Percentiles rank a stretch among this genome's conserved stretches.
Conservation (phyloP, 2,888 invertebrate species). For the Geophilus truncorum region DNA sequence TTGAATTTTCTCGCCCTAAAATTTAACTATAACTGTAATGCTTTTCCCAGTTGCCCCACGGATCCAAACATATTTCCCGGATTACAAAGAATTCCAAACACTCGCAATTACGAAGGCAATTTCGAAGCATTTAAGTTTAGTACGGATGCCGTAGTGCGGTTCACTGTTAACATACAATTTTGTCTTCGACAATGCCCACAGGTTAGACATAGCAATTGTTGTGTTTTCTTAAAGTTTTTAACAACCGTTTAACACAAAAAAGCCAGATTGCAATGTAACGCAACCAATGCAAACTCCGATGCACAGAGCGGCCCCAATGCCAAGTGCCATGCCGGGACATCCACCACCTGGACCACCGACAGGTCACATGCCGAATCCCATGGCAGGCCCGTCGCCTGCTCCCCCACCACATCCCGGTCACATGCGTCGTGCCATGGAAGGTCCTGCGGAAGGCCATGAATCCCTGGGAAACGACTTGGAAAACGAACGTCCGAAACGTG, state of each 20-base stretch:
- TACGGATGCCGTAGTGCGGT: constrained; percentile 72
- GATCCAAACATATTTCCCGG: constrained; percentile 53
- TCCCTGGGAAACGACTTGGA: neutral
- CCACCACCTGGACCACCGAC: too few species aligned
- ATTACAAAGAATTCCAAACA: constrained; percentile 41
- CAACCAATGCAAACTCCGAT: too few species aligned
- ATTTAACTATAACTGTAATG: neutral
- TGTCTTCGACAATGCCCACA: constrained; percentile 65
- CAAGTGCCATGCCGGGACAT: too few species aligned
- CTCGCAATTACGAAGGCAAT: constrained; percentile 45
- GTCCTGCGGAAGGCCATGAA: neutral
- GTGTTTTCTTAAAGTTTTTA: too few species aligned
- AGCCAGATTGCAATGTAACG: too few species aligned
- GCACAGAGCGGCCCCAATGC: too few species aligned
- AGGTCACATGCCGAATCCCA: neutral
- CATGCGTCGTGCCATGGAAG: too few species aligned
- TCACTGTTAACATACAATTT: constrained; percentile 75
- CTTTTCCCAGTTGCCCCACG: constrained; percentile 60
- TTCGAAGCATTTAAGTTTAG: constrained; percentile 85
- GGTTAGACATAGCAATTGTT: too few species aligned
- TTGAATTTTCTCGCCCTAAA: neutral
- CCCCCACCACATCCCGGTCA: too few species aligned
- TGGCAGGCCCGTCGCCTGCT: neutral
- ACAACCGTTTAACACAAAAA: too few species aligned
- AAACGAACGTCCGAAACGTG: neutral